Conservation (phyloP, 2,888 invertebrate genomes). For the Parascotia fuliginaria region DNA sequence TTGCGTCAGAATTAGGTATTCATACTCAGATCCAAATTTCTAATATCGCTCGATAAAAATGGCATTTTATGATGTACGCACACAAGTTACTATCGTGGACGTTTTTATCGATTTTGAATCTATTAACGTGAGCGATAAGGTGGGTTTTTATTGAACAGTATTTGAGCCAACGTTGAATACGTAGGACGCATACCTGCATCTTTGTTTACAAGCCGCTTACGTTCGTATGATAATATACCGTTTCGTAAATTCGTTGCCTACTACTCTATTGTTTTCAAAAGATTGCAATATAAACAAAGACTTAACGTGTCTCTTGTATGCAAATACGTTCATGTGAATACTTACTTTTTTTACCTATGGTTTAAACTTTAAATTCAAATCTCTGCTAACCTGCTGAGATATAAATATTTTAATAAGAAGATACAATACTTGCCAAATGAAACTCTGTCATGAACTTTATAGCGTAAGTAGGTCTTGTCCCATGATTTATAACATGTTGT, state of each 20-base stretch:
- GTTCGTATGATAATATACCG: conserved; percentile 27
- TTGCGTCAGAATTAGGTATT: conserved; percentile 10
- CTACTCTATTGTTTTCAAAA: conserved; percentile 38
- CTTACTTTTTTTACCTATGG: background rate
- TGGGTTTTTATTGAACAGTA: conserved; percentile 24
- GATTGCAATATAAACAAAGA: conserved; percentile 33
- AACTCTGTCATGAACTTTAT: no score
- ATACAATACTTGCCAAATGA: no score
- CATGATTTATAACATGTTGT: no score
- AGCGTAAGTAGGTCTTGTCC: no score
- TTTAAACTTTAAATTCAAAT: conserved; percentile 21
- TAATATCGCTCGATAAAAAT: conserved; percentile 46
- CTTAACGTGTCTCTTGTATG: conserved; percentile 21
- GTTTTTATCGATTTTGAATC: conserved; percentile 27
- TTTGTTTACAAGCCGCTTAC: conserved; percentile 34
- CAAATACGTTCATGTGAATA: conserved; percentile 20
- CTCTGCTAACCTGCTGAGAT: conserved; percentile 7
- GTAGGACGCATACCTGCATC: conserved; percentile 35
- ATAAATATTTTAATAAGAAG: no score
- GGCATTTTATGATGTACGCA: conserved; percentile 22
- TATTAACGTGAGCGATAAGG: conserved; percentile 23
- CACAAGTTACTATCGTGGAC: conserved; percentile 9
- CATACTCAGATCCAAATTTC: conserved; percentile 29
- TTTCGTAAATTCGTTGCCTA: conserved; percentile 31
- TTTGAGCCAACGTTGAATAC: conserved; percentile 14